Percentiles rank a stretch among this genome's conserved stretches.
Evolutionary conservation across 2,888 invertebrate species (phyloP).

Genomic region (Zygothrica quintamaculata): DNA sequence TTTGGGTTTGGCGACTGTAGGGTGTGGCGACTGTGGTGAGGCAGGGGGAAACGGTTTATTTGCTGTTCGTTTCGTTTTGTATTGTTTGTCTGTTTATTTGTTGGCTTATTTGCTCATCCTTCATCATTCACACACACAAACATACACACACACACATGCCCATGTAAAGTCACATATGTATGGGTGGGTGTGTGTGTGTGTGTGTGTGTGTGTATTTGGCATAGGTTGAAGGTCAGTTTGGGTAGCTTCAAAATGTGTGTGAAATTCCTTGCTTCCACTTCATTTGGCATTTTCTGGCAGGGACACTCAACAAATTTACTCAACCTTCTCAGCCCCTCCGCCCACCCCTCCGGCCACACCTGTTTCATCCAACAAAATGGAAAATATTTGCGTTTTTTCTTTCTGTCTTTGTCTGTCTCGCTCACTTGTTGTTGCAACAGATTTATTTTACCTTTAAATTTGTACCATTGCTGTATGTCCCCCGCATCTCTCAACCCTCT

Average conservation of each 20-base stretch:
- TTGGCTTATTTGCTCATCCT: conserved; percentile 60
- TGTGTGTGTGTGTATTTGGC: no score
- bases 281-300: conserved; percentile 72
- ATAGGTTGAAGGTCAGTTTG: not conserved
- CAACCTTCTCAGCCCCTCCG: conserved; percentile 40
- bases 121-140: conserved; percentile 46
- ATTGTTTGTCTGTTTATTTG: conserved; percentile 63
- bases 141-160: no score
- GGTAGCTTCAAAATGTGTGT: conserved; percentile 69
- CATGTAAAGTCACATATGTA: conserved; percentile 41
- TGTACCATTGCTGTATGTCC: no score
- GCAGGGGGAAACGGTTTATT: no score
- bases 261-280: conserved; percentile 76
- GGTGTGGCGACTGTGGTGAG: no score
- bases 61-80: conserved; percentile 34
- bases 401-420: not conserved
- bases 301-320: conserved; percentile 63
- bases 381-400: not conserved
- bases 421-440: no score
- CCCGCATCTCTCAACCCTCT: no score
- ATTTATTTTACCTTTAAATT: no score
- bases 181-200: conserved; percentile 23
- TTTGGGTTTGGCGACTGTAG: no score
- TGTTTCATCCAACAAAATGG: no score
- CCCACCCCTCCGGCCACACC: no score